Base-by-base conservation (phyloP, 2,888 invertebrate genomes). In the Leptogaster cylindrica region DNA sequence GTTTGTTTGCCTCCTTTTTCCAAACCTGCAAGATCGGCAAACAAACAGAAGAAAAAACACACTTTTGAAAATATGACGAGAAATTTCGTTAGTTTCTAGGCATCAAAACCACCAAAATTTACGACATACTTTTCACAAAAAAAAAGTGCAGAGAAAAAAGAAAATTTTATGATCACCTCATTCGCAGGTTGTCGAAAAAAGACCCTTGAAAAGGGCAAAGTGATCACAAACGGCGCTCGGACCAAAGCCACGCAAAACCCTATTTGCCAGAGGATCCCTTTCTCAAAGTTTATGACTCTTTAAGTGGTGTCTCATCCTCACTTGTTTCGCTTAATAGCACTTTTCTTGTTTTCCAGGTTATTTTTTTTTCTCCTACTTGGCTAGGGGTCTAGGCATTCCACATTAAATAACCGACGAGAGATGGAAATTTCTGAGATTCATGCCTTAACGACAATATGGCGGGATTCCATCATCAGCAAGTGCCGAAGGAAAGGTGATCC, bases 291-390 rank as follows among this genome's bases (percentile, higher is more conserved):
- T 55, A 39, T 55, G 23, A 12, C 55, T 14, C 55, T 55, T n/a
- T 39, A 36, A 55, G 55, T 55, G 55, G 36, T 33, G 55, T 23
- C 33, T 39, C 25, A 12, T 25, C 12, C 55, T 23, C 55, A 33
- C 55, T 36, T 55, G 39, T 39, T 55, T 36, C 23, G 39, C 55
- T 55, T 55, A 55, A 55, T 36, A 55, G 55, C 55, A 55, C 18
- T 55, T 55, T 55, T 23, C 2, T 31, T 23, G 23, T 20, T 25
- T n/a, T n/a, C n/a, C n/a, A n/a, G n/a, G 12, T 16, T 12, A 41
- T 10, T 31, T 31, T 31, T 31, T 10, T 10, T 31, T 6, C 10
- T 6, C 6, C 31, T 6, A 31, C n/a, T n/a, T 1, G 31, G 1
- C 6, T 8, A 6, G 55, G 14, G 36, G 55, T 7, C 55, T 55